These are phyloP conservation scores for Sarcophaga bullata DNA, from an alignment of 1,140 invertebrate genomes.

Conservation along the genomic window DNA sequence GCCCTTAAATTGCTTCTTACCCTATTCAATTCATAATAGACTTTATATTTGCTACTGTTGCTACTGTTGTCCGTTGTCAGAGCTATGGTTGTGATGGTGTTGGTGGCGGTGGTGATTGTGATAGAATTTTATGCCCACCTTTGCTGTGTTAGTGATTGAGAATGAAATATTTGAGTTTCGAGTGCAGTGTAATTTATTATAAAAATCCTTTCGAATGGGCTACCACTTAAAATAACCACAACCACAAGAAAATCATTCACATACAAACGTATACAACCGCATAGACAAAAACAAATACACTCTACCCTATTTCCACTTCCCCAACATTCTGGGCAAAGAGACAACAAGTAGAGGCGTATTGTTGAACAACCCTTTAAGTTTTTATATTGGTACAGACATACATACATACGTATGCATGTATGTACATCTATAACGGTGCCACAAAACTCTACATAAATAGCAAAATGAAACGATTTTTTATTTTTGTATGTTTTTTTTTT, in stretches of 20 bases:
- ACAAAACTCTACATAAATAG: no score
- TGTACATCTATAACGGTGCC: no score
- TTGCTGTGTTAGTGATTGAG: conserved; percentile 33
- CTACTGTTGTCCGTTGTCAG: neutral
- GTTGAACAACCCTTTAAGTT: neutral
- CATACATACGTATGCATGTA: no score
- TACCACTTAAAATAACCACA: conserved; percentile 39
- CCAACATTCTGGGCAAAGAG: neutral
- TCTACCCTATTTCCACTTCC: neutral
- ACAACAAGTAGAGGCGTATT: neutral
- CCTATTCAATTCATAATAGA: no score
- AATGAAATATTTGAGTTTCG: conserved; percentile 45
- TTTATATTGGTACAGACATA: neutral
- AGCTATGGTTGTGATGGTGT: neutral
- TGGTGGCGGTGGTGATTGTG: neutral
- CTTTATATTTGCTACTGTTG: no score
- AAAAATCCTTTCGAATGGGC: conserved; percentile 39
- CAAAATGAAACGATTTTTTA: no score
- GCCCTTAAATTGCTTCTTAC: no score
- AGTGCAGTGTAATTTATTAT: conserved; percentile 44
- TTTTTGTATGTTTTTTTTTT: no score
- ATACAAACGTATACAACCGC: neutral
- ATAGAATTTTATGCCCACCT: neutral
- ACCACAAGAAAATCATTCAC: conserved; percentile 26
- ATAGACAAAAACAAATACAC: neutral